A percentile compares a stretch with the other conserved stretches of the same genome.
Evolutionary conservation across 2,888 invertebrate genomes (phyloP).

Genomic region (Cheilosia vernalis): DNA sequence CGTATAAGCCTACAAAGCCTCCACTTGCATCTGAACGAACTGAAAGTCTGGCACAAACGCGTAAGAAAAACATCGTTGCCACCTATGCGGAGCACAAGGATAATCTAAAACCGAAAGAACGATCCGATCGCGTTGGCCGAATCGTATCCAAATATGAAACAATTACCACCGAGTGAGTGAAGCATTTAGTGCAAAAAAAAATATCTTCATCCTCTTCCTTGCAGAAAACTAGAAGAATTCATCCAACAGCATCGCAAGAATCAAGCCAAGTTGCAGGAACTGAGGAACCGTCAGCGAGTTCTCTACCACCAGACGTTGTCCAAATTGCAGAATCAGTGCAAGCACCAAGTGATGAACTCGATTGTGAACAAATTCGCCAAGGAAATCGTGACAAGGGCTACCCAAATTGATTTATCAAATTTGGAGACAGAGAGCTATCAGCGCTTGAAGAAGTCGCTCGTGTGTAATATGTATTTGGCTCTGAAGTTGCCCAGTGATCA

Average conservation of each 20-base stretch:
- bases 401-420: neutral
- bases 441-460: conserved; percentile 44
- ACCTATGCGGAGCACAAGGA: conserved; percentile 45
- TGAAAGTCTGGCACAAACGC: conserved; percentile 30
- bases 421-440: conserved; percentile 51
- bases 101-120: conserved; percentile 32
- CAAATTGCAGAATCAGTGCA: conserved; percentile 57
- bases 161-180: conserved; percentile 44
- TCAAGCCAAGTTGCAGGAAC: conserved; percentile 20
- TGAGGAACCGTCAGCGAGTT: conserved; percentile 45
- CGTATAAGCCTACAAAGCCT: conserved; percentile 29
- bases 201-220: neutral
- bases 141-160: conserved; percentile 28
- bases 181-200: neutral
- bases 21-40: conserved; percentile 31
- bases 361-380: conserved; percentile 57
- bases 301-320: conserved; percentile 46
- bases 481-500: conserved; percentile 33
- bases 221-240: conserved; percentile 40
- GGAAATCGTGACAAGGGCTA: conserved; percentile 22
- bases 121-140: conserved; percentile 35
- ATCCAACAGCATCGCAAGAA: conserved; percentile 49
- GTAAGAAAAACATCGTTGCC: conserved; percentile 31
- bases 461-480: conserved; percentile 55
- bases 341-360: conserved; percentile 54